These are phyloP conservation scores for Tetragnatha montana DNA, from an alignment of 2,888 invertebrate genomes.

Conservation along the genomic window DNA sequence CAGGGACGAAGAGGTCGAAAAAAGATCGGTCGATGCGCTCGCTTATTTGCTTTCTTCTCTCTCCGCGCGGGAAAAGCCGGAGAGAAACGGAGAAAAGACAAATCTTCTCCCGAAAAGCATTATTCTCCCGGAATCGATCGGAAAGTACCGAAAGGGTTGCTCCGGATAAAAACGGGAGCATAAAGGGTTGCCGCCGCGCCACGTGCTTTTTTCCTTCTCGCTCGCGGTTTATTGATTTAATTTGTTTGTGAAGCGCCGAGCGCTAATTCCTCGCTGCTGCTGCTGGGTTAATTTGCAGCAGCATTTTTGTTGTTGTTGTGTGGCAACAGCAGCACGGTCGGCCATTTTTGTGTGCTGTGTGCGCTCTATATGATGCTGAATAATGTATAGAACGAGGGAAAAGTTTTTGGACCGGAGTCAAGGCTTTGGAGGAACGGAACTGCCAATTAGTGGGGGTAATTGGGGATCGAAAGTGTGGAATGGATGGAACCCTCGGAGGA, in stretches of 20 bases:
- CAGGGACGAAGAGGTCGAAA: neutral
- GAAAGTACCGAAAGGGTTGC: conserved; percentile 10
- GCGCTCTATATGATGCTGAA: too few species aligned
- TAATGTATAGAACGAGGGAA: too few species aligned
- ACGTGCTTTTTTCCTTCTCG: conserved; percentile 15
- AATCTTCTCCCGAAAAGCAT: conserved; percentile 56
- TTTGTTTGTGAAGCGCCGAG: conserved; percentile 18
- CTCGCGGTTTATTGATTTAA: conserved; percentile 37
- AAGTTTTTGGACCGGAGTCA: too few species aligned
- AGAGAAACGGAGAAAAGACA: conserved; percentile 32
- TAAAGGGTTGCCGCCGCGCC: conserved; percentile 38
- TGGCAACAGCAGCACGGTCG: too few species aligned
- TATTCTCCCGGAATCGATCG: conserved; percentile 48
- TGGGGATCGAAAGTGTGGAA: too few species aligned
- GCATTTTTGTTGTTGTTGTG: too few species aligned
- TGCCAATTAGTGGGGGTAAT: too few species aligned
- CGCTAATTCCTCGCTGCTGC: too few species aligned
- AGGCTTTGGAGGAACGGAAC: too few species aligned
- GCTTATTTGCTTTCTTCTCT: conserved; percentile 35
- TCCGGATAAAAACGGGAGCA: neutral
- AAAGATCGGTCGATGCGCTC: conserved; percentile 52
- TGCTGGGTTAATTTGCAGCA: too few species aligned
- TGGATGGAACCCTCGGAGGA: too few species aligned
- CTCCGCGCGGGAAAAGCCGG: conserved; percentile 46
- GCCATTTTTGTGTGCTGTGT: too few species aligned